Evolutionary conservation across 2,113 vertebrate species (phyloP).

Genomic region (Xyrauchen texanus): DNA sequence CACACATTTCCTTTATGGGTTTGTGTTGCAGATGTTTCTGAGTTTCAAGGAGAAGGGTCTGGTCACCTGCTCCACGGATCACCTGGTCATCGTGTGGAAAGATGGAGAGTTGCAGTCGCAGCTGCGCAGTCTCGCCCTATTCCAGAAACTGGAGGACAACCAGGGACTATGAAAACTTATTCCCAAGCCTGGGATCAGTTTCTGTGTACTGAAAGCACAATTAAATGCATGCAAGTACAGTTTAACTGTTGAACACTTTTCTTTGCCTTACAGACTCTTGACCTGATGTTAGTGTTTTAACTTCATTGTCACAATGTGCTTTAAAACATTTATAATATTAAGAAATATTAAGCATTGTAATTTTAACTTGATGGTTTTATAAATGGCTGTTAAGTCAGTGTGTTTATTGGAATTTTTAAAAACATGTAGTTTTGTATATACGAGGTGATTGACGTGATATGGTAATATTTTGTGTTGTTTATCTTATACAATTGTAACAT

Average conservation of each 20-base stretch:
- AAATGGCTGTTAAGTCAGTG: neutral
- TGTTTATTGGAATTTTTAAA: neutral
- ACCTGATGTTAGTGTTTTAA: constrained; percentile 6
- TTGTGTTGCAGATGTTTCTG: constrained; percentile 85
- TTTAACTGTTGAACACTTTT: neutral
- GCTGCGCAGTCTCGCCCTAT: constrained; percentile 85
- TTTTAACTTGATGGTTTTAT: constrained; percentile 20
- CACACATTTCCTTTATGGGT: neutral
- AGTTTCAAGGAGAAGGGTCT: constrained; percentile 85
- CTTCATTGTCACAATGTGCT: neutral
- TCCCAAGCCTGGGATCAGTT: neutral
- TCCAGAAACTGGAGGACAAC: constrained; percentile 87
- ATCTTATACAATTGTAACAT: constrained; percentile 6
- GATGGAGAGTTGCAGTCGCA: constrained; percentile 86
- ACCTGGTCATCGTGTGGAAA: constrained; percentile 94
- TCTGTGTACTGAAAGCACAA: neutral
- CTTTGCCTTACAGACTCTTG: neutral
- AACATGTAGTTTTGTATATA: neutral
- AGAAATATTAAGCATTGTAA: neutral
- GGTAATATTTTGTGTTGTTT: neutral
- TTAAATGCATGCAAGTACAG: neutral
- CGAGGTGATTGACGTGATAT: neutral
- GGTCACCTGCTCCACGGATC: constrained; percentile 92
- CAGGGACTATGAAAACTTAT: constrained; percentile 70
- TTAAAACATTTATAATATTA: neutral